Conservation (phyloP, 2,888 invertebrate genomes). For the Chelonus formosanus region DNA sequence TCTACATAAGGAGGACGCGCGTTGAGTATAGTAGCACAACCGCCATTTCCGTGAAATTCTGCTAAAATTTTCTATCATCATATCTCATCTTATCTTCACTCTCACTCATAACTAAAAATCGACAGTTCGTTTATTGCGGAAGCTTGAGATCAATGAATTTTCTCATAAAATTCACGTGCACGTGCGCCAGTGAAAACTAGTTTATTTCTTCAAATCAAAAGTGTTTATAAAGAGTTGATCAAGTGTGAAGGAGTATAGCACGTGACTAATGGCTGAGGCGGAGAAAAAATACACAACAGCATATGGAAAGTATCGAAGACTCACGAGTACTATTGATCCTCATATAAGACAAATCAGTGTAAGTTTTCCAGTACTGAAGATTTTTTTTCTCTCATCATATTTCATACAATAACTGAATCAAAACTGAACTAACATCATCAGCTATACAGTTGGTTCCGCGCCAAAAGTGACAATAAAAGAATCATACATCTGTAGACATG, state of each 20-base stretch:
- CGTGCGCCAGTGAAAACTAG: background rate
- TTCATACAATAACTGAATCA: no score
- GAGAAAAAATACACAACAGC: slow-evolving; percentile 72
- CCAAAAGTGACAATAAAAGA: slow-evolving; percentile 5
- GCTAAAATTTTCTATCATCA: slow-evolving; percentile 4
- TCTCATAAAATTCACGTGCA: background rate
- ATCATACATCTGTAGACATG: background rate
- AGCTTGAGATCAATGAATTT: slow-evolving; percentile 8
- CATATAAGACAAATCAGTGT: slow-evolving; percentile 76
- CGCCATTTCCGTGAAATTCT: slow-evolving; percentile 16
- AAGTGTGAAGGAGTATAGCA: background rate
- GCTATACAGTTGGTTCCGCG: background rate
- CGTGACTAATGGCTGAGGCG: slow-evolving; percentile 53
- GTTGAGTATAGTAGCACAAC: slow-evolving; percentile 13
- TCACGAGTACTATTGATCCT: slow-evolving; percentile 72
- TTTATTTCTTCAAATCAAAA: slow-evolving; percentile 5
- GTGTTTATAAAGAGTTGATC: background rate
- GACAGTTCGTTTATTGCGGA: background rate
- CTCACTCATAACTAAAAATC: background rate
- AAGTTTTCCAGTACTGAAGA: slow-evolving; percentile 60
- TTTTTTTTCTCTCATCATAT: no score
- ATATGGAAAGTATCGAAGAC: slow-evolving; percentile 73
- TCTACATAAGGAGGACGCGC: slow-evolving; percentile 21
- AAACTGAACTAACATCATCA: no score
- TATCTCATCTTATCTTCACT: background rate